Evolutionary conservation across 2,888 invertebrate genomes (phyloP), one percentile per base, ranked within the genome.

Genomic region (Drosophila dives): DNA sequence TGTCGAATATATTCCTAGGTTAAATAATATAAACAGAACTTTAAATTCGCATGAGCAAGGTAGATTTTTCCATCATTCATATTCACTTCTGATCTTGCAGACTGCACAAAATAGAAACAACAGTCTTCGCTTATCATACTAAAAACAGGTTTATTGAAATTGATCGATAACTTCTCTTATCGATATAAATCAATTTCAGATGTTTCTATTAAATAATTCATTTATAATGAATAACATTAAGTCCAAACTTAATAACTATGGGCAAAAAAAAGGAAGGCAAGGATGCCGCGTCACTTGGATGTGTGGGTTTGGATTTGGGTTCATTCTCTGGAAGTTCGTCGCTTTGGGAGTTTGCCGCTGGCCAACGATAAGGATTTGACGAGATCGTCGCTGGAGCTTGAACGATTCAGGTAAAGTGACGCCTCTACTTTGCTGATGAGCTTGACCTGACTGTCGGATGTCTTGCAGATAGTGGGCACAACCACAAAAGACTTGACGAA

Each of bases 271-370:
- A 48, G 20, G 17, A 40, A 45, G 26, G 26, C 49, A 34, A 51
- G 10, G 29, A 11, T 29, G 40, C 10, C n/a, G 10, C 32, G 50
- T 23, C 20, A 33, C 8, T 23, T 26, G 15, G n/a, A n/a, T 40
- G 40, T 10, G 40, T n/a, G 4, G 40, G 40, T 26, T 48, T 20
- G 1, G 8, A 48, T 2, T 8, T 26, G 20, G 10, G 10, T 29
- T 70, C 36, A 84, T 34, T 68, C 53, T 15, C 60, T 58, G 17
- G 80, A 67, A 38, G 72, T 77, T 32, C 72, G 72, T 29, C 83
- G 63, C 42, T 60, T 86, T 8, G 89, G 89, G 1, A 72, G 72
- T 32, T 69, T 80, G 7, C 11, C 49, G 20, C 10, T n/a, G n/a
- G 1, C 5, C 40, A 38, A 38, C 8, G 23, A 33, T 17, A 17